These are phyloP conservation scores for Lycophotia porphyrea DNA, from an alignment of 2,888 invertebrate species.

Conservation along the genomic window DNA sequence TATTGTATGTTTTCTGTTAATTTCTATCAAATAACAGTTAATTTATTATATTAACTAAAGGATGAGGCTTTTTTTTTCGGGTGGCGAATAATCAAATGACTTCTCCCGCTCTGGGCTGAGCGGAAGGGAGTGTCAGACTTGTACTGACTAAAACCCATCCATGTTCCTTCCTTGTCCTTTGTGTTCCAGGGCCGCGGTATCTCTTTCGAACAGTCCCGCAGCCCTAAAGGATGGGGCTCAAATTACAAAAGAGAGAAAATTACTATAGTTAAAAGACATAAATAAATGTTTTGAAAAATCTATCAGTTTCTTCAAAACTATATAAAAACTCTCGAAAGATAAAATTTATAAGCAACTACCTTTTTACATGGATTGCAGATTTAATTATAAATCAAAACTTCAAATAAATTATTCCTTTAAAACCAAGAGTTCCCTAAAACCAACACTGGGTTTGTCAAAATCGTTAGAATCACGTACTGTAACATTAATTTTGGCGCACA, in stretches of 20 bases:
- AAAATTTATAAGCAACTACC: not conserved
- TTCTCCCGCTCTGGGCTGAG: no score
- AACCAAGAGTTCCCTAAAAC: slow-evolving; percentile 9
- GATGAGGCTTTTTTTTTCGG: no score
- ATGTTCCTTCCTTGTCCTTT: no score
- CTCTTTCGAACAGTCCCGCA: no score
- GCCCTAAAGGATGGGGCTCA: no score
- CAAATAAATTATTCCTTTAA: not conserved
- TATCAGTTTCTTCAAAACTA: not conserved
- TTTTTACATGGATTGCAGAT: not conserved
- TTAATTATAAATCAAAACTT: not conserved
- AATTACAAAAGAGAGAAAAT: no score
- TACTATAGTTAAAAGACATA: no score
- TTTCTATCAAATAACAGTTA: not conserved
- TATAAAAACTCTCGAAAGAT: not conserved
- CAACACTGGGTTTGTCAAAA: slow-evolving; percentile 35
- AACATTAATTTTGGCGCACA: slow-evolving; percentile 46
- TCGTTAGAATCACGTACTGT: slow-evolving; percentile 38
- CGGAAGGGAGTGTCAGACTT: no score
- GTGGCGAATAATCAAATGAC: no score
- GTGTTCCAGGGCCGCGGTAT: no score
- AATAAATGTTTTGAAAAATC: no score
- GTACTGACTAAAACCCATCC: no score
- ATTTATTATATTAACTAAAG: not conserved
- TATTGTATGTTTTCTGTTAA: not conserved